Base-by-base conservation (phyloP, 2,888 invertebrate genomes). In the Salpingus planirostris region DNA sequence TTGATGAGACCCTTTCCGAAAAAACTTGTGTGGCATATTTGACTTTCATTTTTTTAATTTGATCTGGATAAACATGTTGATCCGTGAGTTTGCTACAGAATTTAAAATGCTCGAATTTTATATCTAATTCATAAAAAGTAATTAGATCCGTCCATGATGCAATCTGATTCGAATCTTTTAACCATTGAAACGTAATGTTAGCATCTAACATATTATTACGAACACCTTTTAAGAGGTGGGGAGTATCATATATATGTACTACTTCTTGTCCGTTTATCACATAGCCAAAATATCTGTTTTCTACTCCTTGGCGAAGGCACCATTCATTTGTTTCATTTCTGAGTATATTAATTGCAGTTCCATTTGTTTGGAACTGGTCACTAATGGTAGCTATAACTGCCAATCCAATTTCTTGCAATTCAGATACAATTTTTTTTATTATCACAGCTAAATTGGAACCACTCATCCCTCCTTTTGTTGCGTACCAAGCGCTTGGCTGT, bases 331-430 rank as follows among this genome's bases (percentile, higher is more conserved):
- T n/a, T 15, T 27, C 15, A 4, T 27, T 11, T 15, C 6, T 11
- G 10, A 27, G 11, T 3, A n/a, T 15, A 10, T n/a, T 10, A 15
- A 27, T 27, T n/a, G 27, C 27, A 10, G 6, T n/a, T 8, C 11
- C 15, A 15, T 15, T 27, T n/a, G n/a, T n/a, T n/a, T n/a, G n/a
- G 37, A 29, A 25, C 28, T 33, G 33, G 11, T 33, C 33, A 12
- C 28, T 29, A 2, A 33, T 24, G 11, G 28, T 33, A 3, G 28
- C 28, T 2, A 14, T 21, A 3, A 33, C 33, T 3, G 10, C 14
- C 8, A 33, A 10, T 3, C 33, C 28, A 14, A 27, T 27, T 2
- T 18, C 7, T 4, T 21, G 11, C n/a, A 21, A 11, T 5, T 7
- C 22, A 4, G 3, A 11, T 12, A 29, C 22, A 4, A 29, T 11